Evolutionary conservation across 2,888 invertebrate genomes (phyloP).

Genomic region (Pheosia gnoma): DNA sequence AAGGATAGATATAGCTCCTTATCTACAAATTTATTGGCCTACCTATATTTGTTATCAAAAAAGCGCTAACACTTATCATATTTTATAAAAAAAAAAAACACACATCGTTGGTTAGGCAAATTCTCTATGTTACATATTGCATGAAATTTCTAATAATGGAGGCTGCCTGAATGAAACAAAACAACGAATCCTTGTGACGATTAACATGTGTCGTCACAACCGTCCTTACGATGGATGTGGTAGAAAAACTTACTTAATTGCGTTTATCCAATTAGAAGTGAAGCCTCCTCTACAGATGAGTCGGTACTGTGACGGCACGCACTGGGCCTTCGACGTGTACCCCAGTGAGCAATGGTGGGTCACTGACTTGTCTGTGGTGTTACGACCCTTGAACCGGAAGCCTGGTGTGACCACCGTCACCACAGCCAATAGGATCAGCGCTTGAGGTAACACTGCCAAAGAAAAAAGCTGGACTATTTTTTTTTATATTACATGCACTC

Average conservation of each 20-base stretch:
- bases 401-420: slow-evolving; percentile 53
- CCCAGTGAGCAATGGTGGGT: slow-evolving; percentile 54
- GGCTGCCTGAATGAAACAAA: too few species aligned
- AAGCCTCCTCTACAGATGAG: slow-evolving; percentile 62
- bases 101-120: too few species aligned
- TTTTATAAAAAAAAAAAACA: too few species aligned
- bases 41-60: too few species aligned
- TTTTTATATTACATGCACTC: too few species aligned
- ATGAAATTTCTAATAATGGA: too few species aligned
- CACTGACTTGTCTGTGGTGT: slow-evolving; percentile 39
- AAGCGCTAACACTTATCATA: too few species aligned
- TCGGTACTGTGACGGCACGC: slow-evolving; percentile 42
- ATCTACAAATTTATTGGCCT: too few species aligned
- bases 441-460: slow-evolving; percentile 44
- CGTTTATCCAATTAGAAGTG: slow-evolving; percentile 54
- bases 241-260: slow-evolving; percentile 51
- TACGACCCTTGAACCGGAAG: slow-evolving; percentile 43
- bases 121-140: too few species aligned
- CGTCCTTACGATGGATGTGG: neutral
- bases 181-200: too few species aligned
- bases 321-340: slow-evolving; percentile 50
- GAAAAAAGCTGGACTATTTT: slow-evolving; percentile 5
- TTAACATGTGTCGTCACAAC: too few species aligned
- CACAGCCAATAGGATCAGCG: slow-evolving; percentile 46
- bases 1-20: too few species aligned